phyloP scores from a whole-genome alignment of 2,113 vertebrate species.

The Diadophis punctatus region DNA sequence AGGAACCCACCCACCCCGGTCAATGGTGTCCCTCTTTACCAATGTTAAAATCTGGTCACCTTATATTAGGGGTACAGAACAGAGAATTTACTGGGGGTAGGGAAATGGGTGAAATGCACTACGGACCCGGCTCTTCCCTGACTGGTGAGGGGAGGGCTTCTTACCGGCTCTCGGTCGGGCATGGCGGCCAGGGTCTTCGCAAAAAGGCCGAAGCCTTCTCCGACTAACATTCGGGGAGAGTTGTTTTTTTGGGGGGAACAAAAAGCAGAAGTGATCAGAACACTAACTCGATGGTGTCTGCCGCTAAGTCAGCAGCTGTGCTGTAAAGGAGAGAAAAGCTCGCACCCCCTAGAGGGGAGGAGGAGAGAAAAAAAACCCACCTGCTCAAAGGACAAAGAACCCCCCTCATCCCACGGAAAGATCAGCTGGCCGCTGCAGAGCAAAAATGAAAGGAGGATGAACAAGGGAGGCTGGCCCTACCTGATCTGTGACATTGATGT shows the following conservation, averaged over 20 bases:
- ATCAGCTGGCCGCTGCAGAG: not conserved
- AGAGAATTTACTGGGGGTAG: conserved; percentile 10
- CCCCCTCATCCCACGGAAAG: conserved; percentile 15
- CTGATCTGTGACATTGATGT: conserved; percentile 91
- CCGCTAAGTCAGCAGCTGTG: conserved; percentile 18
- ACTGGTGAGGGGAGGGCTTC: conserved; percentile 31
- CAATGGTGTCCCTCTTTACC: no score
- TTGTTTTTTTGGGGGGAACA: conserved; percentile 34
- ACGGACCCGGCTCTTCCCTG: conserved; percentile 27
- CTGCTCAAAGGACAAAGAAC: conserved; percentile 16
- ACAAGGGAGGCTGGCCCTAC: conserved; percentile 51
- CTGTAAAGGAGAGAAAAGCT: conserved; percentile 25
- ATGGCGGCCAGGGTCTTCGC: conserved; percentile 35
- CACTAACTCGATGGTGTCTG: conserved; percentile 32
- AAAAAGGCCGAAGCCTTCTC: conserved; percentile 31
- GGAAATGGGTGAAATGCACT: conserved; percentile 12
- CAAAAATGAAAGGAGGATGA: not conserved
- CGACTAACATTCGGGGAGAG: conserved; percentile 36
- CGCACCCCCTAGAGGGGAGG: conserved; percentile 22
- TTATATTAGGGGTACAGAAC: not conserved
- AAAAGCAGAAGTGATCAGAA: conserved; percentile 37
- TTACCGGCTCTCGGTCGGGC: conserved; percentile 38
- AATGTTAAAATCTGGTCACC: no score
- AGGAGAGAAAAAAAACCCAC: conserved; percentile 25
- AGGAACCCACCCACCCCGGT: no score